Base-by-base conservation (phyloP, 2,797 vertebrate species). In the Melanotaenia maccullochi region DNA sequence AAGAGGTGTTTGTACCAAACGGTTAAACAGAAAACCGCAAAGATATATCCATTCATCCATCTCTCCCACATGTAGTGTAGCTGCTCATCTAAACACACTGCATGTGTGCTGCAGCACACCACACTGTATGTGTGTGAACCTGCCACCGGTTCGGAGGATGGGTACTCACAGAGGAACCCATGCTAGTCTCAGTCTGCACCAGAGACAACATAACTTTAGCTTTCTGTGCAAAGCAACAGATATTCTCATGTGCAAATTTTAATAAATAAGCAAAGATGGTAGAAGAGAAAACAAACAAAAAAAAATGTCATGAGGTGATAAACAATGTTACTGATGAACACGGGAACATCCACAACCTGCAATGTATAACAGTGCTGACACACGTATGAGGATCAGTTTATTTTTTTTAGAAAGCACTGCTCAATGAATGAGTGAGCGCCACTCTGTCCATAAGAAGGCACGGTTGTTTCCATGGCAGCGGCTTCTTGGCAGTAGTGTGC, bases 401-500 rank as follows among this genome's bases (percentile, higher is more conserved):
- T 9, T 47, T 44, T 44, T 1, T 47, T 51, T 70, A 82, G 84
- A 79, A 85, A 44, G 60, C 71, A 82, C 64, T 63, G 60, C 44
- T 57, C 65, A 71, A 78, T 82, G 85, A 90, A 81, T 62, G 75
- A 86, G 75, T 60, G 68, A 68, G 73, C 77, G 24, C 77, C 73
- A 76, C 63, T 64, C 72, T 44, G 49, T 82, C 83, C 71, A 73
- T 82, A 75, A 77, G 69, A 78, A 85, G 85, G 76, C 77, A 73
- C 1, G 38, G 81, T 72, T 79, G 87, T 89, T 90, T 90, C 84
- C 89, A 89, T 90, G 88, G 83, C 35, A 72, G 85, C 78, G 59
- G 77, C 86, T 90, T 83, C 83, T 82, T 84, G 87, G 86, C 88
- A 89, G 88, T 77, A 54, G 73, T 51, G 72, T 73, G 67, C 81